phyloP scores from a whole-genome alignment of 37 sponge, comb jelly and placozoan genomes.

The Halichondria panicea region DNA sequence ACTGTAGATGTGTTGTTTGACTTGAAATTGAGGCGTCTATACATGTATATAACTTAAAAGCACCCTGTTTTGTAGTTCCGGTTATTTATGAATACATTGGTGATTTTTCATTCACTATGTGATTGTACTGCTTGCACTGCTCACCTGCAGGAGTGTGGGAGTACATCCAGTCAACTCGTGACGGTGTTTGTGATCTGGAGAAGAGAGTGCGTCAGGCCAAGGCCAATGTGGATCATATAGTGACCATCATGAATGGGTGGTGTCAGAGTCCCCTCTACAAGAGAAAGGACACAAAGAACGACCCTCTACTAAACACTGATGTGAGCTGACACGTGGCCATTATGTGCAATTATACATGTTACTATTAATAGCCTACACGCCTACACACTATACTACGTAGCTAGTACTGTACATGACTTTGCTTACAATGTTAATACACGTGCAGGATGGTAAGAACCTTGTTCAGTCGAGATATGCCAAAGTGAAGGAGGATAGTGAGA shows the following conservation, averaged over 20 bases:
- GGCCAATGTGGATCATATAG: slow-evolving; percentile 87
- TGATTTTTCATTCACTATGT: no score
- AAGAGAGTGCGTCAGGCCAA: slow-evolving; percentile 82
- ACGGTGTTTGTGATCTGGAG: slow-evolving; percentile 87
- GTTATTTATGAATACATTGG: no score
- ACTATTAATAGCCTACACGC: background rate
- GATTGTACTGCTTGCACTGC: no score
- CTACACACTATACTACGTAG: background rate
- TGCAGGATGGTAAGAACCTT: slow-evolving; percentile 76
- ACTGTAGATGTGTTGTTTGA: no score
- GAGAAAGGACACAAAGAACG: slow-evolving; percentile 85
- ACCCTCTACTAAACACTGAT: slow-evolving; percentile 76
- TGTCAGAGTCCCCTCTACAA: slow-evolving; percentile 82
- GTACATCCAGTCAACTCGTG: slow-evolving; percentile 93
- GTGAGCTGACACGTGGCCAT: slow-evolving; percentile 15
- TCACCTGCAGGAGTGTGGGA: slow-evolving; percentile 86
- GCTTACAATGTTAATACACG: background rate
- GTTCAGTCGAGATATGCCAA: slow-evolving; percentile 65
- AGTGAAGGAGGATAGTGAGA: slow-evolving; percentile 72
- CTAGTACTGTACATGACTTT: background rate
- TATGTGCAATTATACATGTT: background rate
- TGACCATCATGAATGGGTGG: slow-evolving; percentile 90
- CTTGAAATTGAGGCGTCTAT: no score
- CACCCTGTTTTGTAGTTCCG: no score
- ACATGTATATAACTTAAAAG: no score